Conservation (phyloP, 2,888 invertebrate species). For the Coelopa pilipes region DNA sequence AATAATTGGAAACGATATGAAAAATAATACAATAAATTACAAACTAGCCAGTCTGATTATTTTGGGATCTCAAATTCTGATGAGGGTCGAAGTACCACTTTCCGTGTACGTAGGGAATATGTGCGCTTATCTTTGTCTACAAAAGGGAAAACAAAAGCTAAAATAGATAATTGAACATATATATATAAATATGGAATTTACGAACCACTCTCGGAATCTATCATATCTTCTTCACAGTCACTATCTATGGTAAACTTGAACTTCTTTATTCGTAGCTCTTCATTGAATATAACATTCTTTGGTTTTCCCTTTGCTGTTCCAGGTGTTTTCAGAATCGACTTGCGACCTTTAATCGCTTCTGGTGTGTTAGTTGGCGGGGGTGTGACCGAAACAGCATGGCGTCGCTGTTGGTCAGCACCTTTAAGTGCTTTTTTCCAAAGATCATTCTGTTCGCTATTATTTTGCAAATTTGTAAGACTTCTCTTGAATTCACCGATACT, state of each 20-base stretch:
- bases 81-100: conserved; percentile 49
- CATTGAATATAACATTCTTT: conserved; percentile 57
- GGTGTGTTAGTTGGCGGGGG: conserved; percentile 14
- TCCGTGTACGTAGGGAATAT: conserved; percentile 50
- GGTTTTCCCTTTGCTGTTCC: conserved; percentile 52
- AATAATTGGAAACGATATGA: neutral
- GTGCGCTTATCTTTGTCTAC: conserved; percentile 39
- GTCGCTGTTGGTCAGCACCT: conserved; percentile 42
- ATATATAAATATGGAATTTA: neutral
- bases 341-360: conserved; percentile 41
- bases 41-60: conserved; percentile 17
- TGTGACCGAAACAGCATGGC: neutral
- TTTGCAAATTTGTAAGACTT: conserved; percentile 16
- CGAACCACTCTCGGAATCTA: neutral
- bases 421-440: conserved; percentile 47
- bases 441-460: conserved; percentile 3
- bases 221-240: conserved; percentile 35
- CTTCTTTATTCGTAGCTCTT: conserved; percentile 55
- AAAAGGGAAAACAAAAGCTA: neutral
- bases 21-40: neutral
- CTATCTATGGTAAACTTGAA: conserved; percentile 55
- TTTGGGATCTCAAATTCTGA: conserved; percentile 50
- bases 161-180: neutral
- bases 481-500: neutral
- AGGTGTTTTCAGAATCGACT: conserved; percentile 62